These are phyloP conservation scores for Nicator chloris DNA, from an alignment of 2,113 vertebrate species.

Conservation along the genomic window DNA sequence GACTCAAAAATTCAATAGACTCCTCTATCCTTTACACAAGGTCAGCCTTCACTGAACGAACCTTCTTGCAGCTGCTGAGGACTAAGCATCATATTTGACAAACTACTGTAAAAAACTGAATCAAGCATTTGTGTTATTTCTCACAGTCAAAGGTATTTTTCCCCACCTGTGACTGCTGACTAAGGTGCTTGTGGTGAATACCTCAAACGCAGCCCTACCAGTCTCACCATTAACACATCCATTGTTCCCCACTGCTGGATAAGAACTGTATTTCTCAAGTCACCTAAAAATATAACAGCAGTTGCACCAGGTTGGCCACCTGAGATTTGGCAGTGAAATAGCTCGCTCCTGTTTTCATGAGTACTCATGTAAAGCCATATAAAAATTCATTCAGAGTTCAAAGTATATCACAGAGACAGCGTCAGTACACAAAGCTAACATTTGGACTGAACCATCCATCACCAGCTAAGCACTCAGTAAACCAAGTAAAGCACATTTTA, in stretches of 20 bases:
- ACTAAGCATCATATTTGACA: neutral
- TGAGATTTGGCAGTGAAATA: conserved; percentile 11
- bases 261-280: conserved; percentile 29
- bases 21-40: neutral
- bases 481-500: neutral
- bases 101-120: neutral
- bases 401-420: conserved; percentile 11
- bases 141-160: conserved; percentile 18
- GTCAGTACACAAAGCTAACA: conserved; percentile 10
- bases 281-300: conserved; percentile 36
- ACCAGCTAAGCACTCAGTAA: neutral
- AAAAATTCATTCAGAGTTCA: conserved; percentile 48
- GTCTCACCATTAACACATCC: conserved; percentile 15
- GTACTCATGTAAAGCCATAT: conserved; percentile 11
- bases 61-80: neutral
- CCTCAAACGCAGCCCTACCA: neutral
- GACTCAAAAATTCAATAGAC: neutral
- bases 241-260: neutral
- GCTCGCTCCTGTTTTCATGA: neutral
- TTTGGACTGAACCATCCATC: conserved; percentile 12
- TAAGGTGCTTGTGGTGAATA: neutral
- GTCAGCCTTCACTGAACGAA: neutral
- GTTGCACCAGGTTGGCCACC: conserved; percentile 4
- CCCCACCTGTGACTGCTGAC: conserved; percentile 22
- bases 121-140: neutral